phyloP scores from a whole-genome alignment of 2,888 invertebrate species.

The Smittia aterrima region DNA sequence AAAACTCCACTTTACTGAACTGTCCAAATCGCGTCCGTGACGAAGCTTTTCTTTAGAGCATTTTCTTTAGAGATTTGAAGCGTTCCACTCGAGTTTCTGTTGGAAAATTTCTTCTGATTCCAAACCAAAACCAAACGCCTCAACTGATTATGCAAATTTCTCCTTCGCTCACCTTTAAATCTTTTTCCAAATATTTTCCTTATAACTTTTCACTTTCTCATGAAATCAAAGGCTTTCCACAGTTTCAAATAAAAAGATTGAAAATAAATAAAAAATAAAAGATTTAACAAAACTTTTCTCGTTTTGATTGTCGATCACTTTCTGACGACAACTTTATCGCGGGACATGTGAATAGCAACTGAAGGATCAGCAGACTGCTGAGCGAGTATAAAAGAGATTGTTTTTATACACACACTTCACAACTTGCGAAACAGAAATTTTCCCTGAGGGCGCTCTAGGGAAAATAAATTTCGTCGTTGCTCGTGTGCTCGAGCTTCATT shows the following conservation, averaged over 20 bases:
- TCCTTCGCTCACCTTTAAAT: not conserved
- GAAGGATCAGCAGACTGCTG: not conserved
- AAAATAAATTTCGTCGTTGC: not conserved
- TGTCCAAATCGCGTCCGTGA: no score
- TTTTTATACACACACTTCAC: conserved; percentile 16
- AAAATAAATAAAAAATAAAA: not conserved
- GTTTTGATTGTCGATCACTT: conserved; percentile 11
- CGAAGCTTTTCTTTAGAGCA: no score
- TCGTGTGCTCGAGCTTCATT: not conserved
- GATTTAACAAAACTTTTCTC: not conserved
- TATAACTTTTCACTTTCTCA: not conserved
- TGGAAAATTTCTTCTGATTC: not conserved
- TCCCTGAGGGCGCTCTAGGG: not conserved
- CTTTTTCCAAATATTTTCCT: not conserved
- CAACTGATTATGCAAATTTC: not conserved
- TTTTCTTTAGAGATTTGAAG: no score
- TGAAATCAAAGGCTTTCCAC: not conserved
- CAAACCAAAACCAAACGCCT: not conserved
- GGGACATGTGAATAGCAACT: conserved; percentile 29
- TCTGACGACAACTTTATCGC: conserved; percentile 31
- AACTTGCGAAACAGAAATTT: not conserved
- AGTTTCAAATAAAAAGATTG: not conserved
- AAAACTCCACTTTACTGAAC: no score
- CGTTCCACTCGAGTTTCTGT: no score
- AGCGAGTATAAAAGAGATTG: conserved; percentile 17